These are phyloP conservation scores for Bujurquina vittata DNA, from an alignment of 2,113 vertebrate species.

Conservation along the genomic window DNA sequence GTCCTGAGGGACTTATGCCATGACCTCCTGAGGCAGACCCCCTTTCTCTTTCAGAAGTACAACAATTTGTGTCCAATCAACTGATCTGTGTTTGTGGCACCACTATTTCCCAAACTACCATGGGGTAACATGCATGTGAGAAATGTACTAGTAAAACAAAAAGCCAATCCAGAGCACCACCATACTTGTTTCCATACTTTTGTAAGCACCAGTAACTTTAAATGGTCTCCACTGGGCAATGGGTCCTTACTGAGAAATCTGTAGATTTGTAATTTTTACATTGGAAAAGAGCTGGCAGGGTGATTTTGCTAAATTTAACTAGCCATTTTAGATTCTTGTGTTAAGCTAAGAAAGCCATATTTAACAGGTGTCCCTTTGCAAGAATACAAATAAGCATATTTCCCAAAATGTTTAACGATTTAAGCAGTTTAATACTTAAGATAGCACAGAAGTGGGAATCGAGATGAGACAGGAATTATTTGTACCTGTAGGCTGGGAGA, in stretches of 20 bases:
- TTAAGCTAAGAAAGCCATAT: background rate
- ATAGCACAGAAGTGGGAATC: background rate
- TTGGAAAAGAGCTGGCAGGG: background rate
- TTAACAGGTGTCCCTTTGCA: background rate
- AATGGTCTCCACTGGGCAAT: background rate
- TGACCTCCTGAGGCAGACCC: background rate
- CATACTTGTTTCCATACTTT: background rate
- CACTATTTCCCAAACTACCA: background rate
- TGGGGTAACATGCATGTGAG: background rate
- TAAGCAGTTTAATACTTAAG: conserved; percentile 5
- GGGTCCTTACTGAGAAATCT: background rate
- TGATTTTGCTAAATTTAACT: background rate
- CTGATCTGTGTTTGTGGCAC: background rate
- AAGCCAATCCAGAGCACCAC: background rate
- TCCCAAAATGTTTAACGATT: conserved; percentile 20
- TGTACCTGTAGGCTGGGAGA: conserved; percentile 11
- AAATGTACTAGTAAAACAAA: background rate
- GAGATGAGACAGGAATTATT: background rate
- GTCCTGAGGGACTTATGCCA: background rate
- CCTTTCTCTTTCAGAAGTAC: background rate
- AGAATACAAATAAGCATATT: background rate
- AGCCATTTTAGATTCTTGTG: conserved; percentile 1
- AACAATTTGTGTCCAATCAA: background rate
- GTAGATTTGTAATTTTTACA: background rate
- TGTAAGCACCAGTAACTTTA: background rate